phyloP scores from a whole-genome alignment of 92 coral and sea anemone genomes.

The Epizoanthus fatuus region DNA sequence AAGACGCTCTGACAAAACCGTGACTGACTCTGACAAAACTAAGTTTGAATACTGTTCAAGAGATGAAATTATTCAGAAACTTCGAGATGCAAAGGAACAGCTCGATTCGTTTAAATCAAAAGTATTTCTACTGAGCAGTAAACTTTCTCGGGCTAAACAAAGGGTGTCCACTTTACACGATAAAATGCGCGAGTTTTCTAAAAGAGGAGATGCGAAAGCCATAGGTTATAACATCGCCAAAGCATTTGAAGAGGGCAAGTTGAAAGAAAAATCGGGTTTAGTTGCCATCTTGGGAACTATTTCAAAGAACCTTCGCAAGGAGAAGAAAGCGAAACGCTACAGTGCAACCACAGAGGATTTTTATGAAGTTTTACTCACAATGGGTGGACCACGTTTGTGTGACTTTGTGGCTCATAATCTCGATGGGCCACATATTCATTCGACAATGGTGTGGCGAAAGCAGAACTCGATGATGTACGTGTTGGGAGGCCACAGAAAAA shows the following conservation, averaged over 20 bases:
- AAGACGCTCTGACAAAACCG: constrained; percentile 28
- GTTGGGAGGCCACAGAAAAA: no score
- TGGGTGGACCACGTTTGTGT: constrained; percentile 69
- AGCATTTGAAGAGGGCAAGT: constrained; percentile 55
- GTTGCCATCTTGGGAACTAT: constrained; percentile 32
- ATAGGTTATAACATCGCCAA: constrained; percentile 54
- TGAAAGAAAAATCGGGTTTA: constrained; percentile 23
- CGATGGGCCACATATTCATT: constrained; percentile 63
- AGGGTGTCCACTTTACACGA: constrained; percentile 28
- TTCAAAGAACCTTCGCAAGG: constrained; percentile 54
- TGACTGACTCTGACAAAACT: not conserved
- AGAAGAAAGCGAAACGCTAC: constrained; percentile 64
- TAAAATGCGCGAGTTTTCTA: constrained; percentile 42
- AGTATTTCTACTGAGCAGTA: constrained; percentile 52
- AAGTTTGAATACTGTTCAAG: constrained; percentile 14
- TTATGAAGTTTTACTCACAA: constrained; percentile 66
- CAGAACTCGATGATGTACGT: no score
- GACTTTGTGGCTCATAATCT: constrained; percentile 65
- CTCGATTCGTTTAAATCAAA: constrained; percentile 28
- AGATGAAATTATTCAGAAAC: constrained; percentile 35
- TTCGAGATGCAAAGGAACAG: constrained; percentile 58
- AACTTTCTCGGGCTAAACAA: constrained; percentile 21
- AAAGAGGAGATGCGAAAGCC: constrained; percentile 41
- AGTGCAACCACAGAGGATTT: constrained; percentile 62
- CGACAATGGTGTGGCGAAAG: constrained; percentile 14